These are phyloP conservation scores for Arremon aurantiirostris DNA, from an alignment of 2,797 vertebrate genomes.

Conservation along the genomic window DNA sequence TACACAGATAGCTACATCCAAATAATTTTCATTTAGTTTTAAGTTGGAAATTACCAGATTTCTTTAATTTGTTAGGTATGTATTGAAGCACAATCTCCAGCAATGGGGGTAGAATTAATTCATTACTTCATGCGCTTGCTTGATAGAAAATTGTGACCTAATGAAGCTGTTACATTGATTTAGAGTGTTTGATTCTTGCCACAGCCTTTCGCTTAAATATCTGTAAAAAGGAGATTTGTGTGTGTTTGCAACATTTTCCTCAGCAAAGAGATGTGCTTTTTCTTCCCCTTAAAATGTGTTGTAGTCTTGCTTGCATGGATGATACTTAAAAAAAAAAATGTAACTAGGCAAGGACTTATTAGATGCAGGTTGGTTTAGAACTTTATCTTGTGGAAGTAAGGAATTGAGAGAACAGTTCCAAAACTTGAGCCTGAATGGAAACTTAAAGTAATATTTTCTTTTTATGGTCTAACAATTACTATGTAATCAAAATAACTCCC, in stretches of 20 bases:
- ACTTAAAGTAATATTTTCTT: background rate
- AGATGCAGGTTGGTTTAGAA: background rate
- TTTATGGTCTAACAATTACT: background rate
- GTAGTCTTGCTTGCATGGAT: background rate
- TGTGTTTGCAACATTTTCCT: background rate
- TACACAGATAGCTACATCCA: background rate
- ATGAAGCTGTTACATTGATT: background rate
- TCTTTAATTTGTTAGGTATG: background rate
- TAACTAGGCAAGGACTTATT: background rate
- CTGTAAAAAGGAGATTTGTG: background rate
- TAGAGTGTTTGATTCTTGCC: background rate
- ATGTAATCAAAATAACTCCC: background rate
- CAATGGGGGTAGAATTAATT: background rate
- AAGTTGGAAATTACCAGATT: background rate
- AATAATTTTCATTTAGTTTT: background rate
- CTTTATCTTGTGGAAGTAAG: background rate
- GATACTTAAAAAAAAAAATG: background rate
- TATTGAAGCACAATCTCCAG: background rate
- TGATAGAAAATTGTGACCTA: background rate
- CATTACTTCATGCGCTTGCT: background rate
- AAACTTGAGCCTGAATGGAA: background rate
- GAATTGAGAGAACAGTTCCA: background rate
- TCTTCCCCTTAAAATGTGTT: background rate
- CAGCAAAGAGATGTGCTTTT: background rate
- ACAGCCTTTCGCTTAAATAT: background rate